Evolutionary conservation across 2,797 vertebrate species (phyloP).

Genomic region (Numenius phaeopus): DNA sequence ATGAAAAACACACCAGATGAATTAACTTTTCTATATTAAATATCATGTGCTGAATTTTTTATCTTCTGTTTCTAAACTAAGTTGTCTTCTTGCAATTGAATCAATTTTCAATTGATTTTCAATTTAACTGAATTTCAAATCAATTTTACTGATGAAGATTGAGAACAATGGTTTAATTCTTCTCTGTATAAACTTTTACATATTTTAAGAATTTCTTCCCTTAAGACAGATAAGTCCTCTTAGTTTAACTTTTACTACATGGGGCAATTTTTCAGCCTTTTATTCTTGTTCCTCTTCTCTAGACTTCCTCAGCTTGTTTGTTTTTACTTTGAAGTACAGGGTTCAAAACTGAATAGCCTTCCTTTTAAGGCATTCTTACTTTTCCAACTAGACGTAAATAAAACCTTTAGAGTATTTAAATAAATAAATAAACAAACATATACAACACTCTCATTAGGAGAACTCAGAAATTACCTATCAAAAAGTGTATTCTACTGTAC

Average conservation of each 20-base stretch:
- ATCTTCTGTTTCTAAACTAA: background rate
- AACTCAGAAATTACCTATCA: background rate
- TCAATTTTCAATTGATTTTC: background rate
- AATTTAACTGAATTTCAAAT: background rate
- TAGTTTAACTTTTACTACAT: background rate
- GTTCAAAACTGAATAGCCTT: background rate
- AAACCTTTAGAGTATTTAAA: background rate
- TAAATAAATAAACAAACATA: background rate
- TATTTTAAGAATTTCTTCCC: background rate
- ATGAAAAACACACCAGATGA: background rate
- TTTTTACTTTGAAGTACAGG: background rate
- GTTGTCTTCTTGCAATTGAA: background rate
- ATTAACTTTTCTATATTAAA: background rate
- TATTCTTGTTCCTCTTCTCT: background rate
- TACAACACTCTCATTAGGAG: background rate
- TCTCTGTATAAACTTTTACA: background rate
- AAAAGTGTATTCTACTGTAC: background rate
- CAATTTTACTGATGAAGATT: background rate
- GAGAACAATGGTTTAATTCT: background rate
- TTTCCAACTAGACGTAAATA: background rate
- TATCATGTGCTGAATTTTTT: background rate
- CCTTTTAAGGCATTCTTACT: background rate
- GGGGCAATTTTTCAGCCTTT: background rate
- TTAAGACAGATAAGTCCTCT: background rate
- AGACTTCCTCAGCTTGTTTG: background rate